Evolutionary conservation across 2,797 vertebrate species (phyloP).

Genomic region (Tokudaia muenninki): DNA sequence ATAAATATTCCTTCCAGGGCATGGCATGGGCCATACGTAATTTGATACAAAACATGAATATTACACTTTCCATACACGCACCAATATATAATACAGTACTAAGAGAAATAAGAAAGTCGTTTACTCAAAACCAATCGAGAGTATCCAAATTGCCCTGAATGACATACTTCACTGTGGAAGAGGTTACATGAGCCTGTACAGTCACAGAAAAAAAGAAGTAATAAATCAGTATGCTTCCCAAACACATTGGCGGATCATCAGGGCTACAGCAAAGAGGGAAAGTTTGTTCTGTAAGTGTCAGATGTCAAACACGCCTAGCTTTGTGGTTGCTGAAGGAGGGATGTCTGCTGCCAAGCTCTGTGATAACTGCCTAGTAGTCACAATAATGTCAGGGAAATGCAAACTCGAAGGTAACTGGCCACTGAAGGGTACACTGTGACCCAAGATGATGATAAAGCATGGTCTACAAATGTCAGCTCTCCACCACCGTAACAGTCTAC

Average conservation of each 20-base stretch:
- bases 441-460: neutral
- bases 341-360: neutral
- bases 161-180: neutral
- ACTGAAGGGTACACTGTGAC: neutral
- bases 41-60: neutral
- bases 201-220: neutral
- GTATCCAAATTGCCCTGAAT: neutral
- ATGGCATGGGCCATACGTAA: neutral
- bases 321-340: neutral
- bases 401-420: neutral
- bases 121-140: neutral
- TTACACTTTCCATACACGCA: neutral
- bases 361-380: neutral
- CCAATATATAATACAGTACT: neutral
- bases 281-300: neutral
- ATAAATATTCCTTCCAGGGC: neutral
- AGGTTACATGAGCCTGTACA: too few relatives aligned
- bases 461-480: neutral
- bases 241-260: neutral
- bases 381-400: neutral
- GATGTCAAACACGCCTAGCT: neutral
- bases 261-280: neutral
- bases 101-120: neutral
- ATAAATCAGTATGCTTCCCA: neutral
- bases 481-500: neutral